phyloP scores from a whole-genome alignment of 30 jellyfish, hydroid and myxozoan genomes.

The Phacellophora camtschatica region DNA sequence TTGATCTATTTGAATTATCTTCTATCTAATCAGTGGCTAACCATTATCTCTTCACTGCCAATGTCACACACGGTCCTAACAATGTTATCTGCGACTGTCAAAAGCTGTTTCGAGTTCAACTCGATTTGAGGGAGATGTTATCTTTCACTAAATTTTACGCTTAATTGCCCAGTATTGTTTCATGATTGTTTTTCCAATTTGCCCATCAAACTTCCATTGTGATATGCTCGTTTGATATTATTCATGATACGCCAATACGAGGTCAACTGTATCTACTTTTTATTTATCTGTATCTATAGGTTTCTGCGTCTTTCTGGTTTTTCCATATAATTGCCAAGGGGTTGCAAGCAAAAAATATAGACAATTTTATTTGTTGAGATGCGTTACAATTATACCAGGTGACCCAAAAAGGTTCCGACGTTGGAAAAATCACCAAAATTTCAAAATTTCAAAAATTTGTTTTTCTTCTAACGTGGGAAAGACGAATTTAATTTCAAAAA shows the following conservation, averaged over 20 bases:
- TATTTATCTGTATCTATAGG: too few relatives aligned
- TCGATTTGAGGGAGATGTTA: conserved; percentile 1
- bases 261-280: neutral
- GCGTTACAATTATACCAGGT: too few relatives aligned
- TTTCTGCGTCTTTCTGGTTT: too few relatives aligned
- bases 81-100: neutral
- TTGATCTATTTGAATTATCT: neutral
- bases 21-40: neutral
- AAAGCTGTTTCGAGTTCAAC: neutral
- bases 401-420: too few relatives aligned
- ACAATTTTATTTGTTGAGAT: too few relatives aligned
- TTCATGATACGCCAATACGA: neutral
- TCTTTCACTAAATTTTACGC: conserved; percentile 10
- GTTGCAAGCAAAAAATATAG: too few relatives aligned
- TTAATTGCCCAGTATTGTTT: conserved; percentile 1
- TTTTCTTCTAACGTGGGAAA: too few relatives aligned
- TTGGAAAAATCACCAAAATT: too few relatives aligned
- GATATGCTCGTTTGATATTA: neutral
- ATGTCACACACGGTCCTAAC: neutral
- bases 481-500: too few relatives aligned
- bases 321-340: too few relatives aligned
- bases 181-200: neutral
- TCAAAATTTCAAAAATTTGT: too few relatives aligned
- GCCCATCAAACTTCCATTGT: neutral
- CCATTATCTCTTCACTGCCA: neutral